These are phyloP conservation scores for Corapipo altera DNA, from an alignment of 2,113 vertebrate genomes.

Conservation along the genomic window DNA sequence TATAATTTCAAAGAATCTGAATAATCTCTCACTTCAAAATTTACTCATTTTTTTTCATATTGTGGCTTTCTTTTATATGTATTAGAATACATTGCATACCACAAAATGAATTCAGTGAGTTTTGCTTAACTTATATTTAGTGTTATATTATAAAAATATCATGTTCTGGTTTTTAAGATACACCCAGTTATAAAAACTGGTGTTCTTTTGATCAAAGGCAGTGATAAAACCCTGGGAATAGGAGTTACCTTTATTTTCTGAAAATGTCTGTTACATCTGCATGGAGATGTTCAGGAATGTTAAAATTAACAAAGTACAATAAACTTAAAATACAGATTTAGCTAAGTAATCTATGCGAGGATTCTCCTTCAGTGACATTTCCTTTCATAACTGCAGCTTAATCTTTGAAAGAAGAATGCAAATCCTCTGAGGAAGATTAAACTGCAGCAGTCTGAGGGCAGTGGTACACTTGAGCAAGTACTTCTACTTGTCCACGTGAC, in stretches of 20 bases:
- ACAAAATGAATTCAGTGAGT: neutral
- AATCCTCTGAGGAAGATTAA: neutral
- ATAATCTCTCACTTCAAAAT: neutral
- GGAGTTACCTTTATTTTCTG: neutral
- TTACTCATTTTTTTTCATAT: neutral
- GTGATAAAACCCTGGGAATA: neutral
- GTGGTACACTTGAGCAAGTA: neutral
- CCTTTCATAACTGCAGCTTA: neutral
- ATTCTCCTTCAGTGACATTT: neutral
- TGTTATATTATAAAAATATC: neutral
- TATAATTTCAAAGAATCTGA: neutral
- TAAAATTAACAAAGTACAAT: neutral
- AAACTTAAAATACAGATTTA: neutral
- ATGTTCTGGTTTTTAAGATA: neutral
- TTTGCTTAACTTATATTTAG: neutral
- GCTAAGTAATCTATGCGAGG: neutral
- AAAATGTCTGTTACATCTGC: neutral
- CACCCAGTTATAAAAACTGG: neutral
- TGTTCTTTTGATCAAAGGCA: neutral
- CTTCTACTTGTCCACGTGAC: rapidly evolving
- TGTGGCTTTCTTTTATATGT: neutral
- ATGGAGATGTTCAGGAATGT: neutral
- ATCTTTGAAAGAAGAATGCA: neutral
- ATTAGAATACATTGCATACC: neutral
- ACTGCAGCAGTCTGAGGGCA: neutral